A percentile compares a stretch with the other conserved stretches of the same genome.
Evolutionary conservation across 1,140 invertebrate genomes (phyloP).

Genomic region (Cydia pomonella): DNA sequence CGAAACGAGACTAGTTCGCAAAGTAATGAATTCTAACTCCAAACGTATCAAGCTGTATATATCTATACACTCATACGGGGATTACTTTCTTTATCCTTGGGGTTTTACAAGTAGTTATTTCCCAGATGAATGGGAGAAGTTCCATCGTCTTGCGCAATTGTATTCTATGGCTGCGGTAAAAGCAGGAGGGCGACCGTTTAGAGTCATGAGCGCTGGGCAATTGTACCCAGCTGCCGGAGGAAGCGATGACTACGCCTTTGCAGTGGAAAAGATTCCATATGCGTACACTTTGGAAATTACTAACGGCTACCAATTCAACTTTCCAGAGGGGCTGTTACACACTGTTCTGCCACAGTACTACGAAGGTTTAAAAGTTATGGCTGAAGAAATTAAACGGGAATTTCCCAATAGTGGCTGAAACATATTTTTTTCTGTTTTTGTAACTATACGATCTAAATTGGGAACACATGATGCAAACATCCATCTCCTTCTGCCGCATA

Average conservation of each 20-base stretch:
- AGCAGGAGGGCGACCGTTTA: slow-evolving; percentile 76
- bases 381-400: not conserved
- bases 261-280: slow-evolving; percentile 83
- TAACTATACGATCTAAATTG: no score
- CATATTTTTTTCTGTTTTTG: no score
- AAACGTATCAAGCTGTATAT: slow-evolving; percentile 84
- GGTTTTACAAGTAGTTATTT: slow-evolving; percentile 77
- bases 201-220: slow-evolving; percentile 77
- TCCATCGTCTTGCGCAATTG: slow-evolving; percentile 58
- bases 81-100: slow-evolving; percentile 82
- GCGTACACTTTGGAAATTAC: slow-evolving; percentile 86
- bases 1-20: slow-evolving; percentile 84
- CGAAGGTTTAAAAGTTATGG: not conserved
- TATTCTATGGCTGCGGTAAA: slow-evolving; percentile 66
- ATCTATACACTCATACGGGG: slow-evolving; percentile 86
- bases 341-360: not conserved
- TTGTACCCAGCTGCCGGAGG: slow-evolving; percentile 84
- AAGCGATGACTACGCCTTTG: slow-evolving; percentile 87
- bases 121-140: slow-evolving; percentile 61
- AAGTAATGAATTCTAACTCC: slow-evolving; percentile 79
- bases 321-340: slow-evolving; percentile 56
- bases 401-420: not conserved
- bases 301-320: slow-evolving; percentile 68
- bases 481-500: no score
- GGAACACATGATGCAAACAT: no score